phyloP scores from a whole-genome alignment of 2,113 vertebrate species.

The Collichthys lucidus region DNA sequence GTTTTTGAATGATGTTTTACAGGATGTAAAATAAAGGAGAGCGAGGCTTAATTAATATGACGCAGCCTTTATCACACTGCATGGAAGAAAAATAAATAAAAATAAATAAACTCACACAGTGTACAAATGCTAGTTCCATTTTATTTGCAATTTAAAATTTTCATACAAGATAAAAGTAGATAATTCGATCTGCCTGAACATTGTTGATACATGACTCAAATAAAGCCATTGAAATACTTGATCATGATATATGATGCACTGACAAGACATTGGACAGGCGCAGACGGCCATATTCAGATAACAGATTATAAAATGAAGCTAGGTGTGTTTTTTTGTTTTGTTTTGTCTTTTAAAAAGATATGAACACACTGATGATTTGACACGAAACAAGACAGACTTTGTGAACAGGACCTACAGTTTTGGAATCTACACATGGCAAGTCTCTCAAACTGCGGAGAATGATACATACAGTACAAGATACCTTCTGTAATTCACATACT shows the following conservation, averaged over 20 bases:
- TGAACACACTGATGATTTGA: constrained; percentile 61
- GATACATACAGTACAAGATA: constrained; percentile 63
- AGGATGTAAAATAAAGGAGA: not conserved
- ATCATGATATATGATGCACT: constrained; percentile 50
- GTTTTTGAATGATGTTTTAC: no score
- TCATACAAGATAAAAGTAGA: constrained; percentile 84
- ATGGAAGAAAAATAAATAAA: not conserved
- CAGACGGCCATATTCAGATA: constrained; percentile 37
- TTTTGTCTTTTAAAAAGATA: constrained; percentile 8
- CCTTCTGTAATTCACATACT: constrained; percentile 53
- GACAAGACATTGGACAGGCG: constrained; percentile 58
- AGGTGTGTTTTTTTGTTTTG: not conserved
- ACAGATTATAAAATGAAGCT: constrained; percentile 56
- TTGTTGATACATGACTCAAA: constrained; percentile 71
- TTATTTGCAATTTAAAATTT: constrained; percentile 84
- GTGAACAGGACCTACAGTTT: constrained; percentile 55
- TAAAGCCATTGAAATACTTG: constrained; percentile 72
- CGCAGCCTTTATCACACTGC: not conserved
- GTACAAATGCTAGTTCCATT: constrained; percentile 84
- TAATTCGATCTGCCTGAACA: constrained; percentile 79
- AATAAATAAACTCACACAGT: constrained; percentile 29
- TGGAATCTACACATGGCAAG: constrained; percentile 59
- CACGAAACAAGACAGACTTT: constrained; percentile 54
- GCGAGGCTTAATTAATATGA: not conserved
- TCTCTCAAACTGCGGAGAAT: constrained; percentile 41